Base-by-base conservation (phyloP, 2,113 vertebrate species). In the Cephalophus harveyi region DNA sequence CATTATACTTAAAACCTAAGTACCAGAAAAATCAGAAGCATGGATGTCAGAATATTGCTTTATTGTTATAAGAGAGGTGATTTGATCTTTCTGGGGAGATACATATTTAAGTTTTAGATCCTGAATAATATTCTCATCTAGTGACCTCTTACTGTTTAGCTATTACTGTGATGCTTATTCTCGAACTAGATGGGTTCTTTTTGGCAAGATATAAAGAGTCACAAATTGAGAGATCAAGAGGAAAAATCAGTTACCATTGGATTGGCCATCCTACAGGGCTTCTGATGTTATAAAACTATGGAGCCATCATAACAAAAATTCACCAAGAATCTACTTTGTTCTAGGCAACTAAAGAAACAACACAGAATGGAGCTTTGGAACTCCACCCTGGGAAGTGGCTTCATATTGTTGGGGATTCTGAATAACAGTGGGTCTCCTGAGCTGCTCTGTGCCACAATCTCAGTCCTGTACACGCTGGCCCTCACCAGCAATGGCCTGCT, bases 401-500 rank as follows among this genome's bases (percentile, higher is more conserved):
- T 98, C 94, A 57, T 96, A 19, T 86, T 97, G 91, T 19, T 96
- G 76, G 97, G 97, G 19, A 97, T 98, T 85, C 94, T 98, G 54
- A 95, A 57, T 74, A 62, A 83, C 86, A 95, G 86, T 46, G 62
- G 54, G 16, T 93, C 30, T 87, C 97, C 97, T 57, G 95, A 57
- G 25, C 50, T 98, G 36, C 93, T 98, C 25, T 95, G 97, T 74
- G 96, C 67, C 81, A 95, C 52, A 25, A 0, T 98, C 3, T 2
- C 89, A 13, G 30, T 57, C 40, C 52, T 98, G 4, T 98, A 97
- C 85, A 14, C 30, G 7, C 6, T 97, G 87, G 93, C 96, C 43
- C 33, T 98, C 78, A 64, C 30, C 87, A 97, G 97, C 96, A 98
- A 98, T 83, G 91, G 91, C 15, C 89, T 98, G n/a, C 52, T 98